phyloP scores from a whole-genome alignment of 2,113 vertebrate genomes.

The Haemorhous mexicanus region DNA sequence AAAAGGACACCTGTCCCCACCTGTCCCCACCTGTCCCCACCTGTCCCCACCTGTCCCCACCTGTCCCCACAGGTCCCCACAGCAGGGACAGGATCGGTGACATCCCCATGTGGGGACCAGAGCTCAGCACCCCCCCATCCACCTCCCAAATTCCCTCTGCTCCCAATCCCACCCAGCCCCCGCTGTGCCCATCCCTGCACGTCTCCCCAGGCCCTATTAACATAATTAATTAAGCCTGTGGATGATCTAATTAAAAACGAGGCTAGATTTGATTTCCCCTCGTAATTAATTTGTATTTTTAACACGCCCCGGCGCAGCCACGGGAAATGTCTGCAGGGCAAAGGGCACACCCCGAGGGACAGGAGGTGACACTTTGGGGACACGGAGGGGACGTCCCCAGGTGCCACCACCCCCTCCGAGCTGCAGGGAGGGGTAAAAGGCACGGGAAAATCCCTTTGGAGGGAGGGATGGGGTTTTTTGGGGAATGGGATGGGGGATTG shows the following conservation, averaged over 20 bases:
- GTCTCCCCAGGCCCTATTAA: background rate
- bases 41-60: fast-evolving
- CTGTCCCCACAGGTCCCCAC: fast-evolving
- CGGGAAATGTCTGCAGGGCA: background rate
- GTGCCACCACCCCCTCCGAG: background rate
- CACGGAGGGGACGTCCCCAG: fast-evolving
- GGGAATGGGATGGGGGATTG: no score
- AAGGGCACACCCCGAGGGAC: background rate
- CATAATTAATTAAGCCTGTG: conserved; percentile 23
- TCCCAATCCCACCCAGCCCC: background rate
- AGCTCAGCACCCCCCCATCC: background rate
- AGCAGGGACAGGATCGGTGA: fast-evolving
- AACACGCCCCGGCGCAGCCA: background rate
- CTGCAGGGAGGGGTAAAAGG: background rate
- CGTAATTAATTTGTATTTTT: conserved; percentile 57
- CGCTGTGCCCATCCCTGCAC: fast-evolving
- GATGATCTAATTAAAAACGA: conserved; percentile 46
- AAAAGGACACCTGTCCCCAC: fast-evolving
- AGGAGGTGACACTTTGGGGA: background rate
- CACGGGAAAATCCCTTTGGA: background rate
- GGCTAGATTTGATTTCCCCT: conserved; percentile 36
- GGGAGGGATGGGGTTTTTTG: background rate
- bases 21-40: fast-evolving
- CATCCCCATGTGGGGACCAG: fast-evolving
- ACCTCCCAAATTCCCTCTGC: fast-evolving